Percentiles rank a stretch among this genome's conserved stretches.
Conservation (phyloP, 2,888 invertebrate genomes). For the Parnassius orleans region DNA sequence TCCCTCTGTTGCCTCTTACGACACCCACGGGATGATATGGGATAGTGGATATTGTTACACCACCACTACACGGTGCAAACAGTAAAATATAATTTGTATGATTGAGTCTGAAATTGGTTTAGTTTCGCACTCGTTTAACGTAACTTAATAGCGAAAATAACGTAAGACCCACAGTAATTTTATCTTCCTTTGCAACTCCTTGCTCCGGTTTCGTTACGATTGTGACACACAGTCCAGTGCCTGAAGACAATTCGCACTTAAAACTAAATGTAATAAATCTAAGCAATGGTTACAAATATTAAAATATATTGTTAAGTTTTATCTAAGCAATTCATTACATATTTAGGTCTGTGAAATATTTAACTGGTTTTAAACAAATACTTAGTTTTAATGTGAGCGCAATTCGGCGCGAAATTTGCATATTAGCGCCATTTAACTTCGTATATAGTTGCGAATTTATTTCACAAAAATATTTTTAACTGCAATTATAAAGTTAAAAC, state of each 20-base stretch:
- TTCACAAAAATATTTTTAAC: constrained; percentile 1
- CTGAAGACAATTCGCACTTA: constrained; percentile 1
- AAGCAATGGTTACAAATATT: neutral
- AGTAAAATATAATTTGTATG: neutral
- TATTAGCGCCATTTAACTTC: neutral
- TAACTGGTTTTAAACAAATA: neutral
- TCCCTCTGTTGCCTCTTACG: too few relatives aligned
- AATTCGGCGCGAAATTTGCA: neutral
- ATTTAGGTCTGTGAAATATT: constrained; percentile 1
- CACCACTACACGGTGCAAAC: neutral
- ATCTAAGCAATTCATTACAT: neutral
- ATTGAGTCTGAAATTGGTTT: too few relatives aligned
- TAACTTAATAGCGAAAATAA: neutral
- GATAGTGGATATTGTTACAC: too few relatives aligned
- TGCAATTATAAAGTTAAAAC: neutral
- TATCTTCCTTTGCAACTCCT: neutral
- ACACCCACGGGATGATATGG: too few relatives aligned
- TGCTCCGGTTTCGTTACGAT: neutral
- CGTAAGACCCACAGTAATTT: neutral
- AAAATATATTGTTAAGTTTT: neutral
- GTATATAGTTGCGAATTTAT: neutral
- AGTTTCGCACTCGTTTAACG: too few relatives aligned
- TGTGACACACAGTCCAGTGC: neutral
- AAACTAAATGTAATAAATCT: neutral
- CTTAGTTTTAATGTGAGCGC: neutral